Evolutionary conservation across 2,797 vertebrate species (phyloP).

Genomic region (Pristis pectinata): DNA sequence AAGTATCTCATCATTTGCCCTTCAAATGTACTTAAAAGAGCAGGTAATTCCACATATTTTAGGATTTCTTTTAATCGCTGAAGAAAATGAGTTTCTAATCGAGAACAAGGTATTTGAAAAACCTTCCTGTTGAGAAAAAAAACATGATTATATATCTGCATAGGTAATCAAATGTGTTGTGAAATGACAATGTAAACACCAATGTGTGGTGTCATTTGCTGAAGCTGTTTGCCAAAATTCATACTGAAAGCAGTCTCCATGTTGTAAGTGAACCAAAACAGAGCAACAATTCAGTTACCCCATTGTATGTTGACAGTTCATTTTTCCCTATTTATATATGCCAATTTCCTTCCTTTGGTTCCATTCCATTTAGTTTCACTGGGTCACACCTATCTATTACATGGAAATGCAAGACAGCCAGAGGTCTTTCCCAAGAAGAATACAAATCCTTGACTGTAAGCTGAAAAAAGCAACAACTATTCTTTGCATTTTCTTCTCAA

Average conservation of each 20-base stretch:
- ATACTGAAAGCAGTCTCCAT: background rate
- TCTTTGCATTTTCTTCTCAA: background rate
- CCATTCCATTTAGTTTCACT: constrained; percentile 18
- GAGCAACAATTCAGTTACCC: background rate
- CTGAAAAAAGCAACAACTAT: background rate
- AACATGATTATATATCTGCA: background rate
- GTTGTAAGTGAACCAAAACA: constrained; percentile 2
- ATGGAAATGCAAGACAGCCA: background rate
- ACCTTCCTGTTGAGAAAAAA: background rate
- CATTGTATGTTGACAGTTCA: background rate
- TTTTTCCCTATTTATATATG: constrained; percentile 17
- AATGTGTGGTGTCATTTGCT: background rate
- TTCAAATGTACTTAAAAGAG: background rate
- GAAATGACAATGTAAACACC: background rate
- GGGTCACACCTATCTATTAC: constrained; percentile 1
- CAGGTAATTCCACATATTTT: background rate
- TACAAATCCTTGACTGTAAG: background rate
- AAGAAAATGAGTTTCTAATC: background rate
- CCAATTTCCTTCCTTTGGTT: background rate
- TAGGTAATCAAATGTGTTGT: background rate
- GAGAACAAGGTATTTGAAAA: background rate
- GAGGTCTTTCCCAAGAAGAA: constrained; percentile 20
- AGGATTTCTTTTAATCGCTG: background rate
- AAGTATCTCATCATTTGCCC: background rate
- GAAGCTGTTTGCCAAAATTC: constrained; percentile 14